A percentile compares a stretch with the other conserved stretches of the same genome.
Conservation (phyloP, 2,797 vertebrate species). For the Halcyon chelicuti region DNA sequence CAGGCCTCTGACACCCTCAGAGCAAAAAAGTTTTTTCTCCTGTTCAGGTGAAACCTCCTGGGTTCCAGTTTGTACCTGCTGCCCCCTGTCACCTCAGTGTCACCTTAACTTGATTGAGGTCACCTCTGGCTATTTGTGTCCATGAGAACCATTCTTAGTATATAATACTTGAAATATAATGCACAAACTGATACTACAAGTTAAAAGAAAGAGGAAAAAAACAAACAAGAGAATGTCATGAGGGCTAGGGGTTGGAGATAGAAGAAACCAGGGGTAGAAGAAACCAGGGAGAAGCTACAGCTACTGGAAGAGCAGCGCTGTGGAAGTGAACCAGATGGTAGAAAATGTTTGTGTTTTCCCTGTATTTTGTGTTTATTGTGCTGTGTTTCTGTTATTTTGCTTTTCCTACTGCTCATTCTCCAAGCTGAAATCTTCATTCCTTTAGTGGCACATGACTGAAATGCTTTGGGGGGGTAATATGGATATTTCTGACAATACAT, state of each 20-base stretch:
- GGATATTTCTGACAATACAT: not conserved
- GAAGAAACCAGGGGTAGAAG: not conserved
- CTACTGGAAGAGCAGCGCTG: not conserved
- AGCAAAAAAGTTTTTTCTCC: too few species aligned
- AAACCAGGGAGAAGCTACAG: not conserved
- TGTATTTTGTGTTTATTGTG: not conserved
- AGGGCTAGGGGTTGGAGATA: not conserved
- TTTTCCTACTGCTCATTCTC: not conserved
- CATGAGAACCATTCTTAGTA: not conserved
- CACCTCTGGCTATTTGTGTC: not conserved
- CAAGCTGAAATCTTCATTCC: not conserved
- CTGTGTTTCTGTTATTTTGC: not conserved
- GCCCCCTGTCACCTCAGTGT: too few species aligned
- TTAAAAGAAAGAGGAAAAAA: not conserved
- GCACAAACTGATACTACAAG: not conserved
- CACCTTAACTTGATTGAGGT: not conserved
- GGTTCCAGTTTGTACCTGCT: too few species aligned
- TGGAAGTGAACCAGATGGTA: not conserved
- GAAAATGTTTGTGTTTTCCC: not conserved
- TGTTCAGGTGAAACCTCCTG: too few species aligned
- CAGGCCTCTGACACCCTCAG: too few species aligned
- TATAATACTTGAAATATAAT: not conserved
- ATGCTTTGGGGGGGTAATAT: not conserved
- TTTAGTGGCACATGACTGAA: not conserved
- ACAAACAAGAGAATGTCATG: not conserved